Evolutionary conservation across 2,888 invertebrate genomes (phyloP).

Genomic region (Lepeophtheirus nordmannii): DNA sequence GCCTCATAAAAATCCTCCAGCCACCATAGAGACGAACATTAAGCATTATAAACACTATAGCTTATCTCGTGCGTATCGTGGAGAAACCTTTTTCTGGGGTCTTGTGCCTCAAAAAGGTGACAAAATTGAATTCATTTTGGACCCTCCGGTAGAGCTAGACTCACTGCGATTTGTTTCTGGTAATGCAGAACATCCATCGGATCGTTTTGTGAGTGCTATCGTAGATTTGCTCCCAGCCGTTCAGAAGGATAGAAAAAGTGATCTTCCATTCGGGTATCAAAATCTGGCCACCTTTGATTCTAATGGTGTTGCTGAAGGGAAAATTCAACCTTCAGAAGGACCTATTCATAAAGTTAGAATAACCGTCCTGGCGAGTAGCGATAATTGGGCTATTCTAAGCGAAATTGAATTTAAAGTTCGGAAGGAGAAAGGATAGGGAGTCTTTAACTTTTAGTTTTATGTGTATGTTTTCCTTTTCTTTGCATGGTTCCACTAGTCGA

Average conservation of each 20-base stretch:
- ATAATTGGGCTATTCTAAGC: conserved; percentile 77
- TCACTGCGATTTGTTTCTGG: conserved; percentile 72
- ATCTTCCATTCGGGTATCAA: neutral
- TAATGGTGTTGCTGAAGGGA: conserved; percentile 62
- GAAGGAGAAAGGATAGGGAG: no score
- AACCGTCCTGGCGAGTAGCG: conserved; percentile 60
- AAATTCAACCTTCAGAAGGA: conserved; percentile 48
- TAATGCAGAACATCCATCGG: conserved; percentile 71
- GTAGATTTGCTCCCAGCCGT: conserved; percentile 54
- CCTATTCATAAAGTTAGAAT: conserved; percentile 55
- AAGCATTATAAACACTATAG: conserved; percentile 23
- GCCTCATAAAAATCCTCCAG: conserved; percentile 61
- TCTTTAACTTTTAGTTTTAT: no score
- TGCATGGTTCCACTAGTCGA: no score
- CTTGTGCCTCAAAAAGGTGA: conserved; percentile 66
- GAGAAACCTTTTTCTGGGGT: conserved; percentile 82
- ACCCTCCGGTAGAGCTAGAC: conserved; percentile 26
- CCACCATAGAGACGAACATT: conserved; percentile 38
- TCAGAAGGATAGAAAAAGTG: conserved; percentile 27
- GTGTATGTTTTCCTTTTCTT: no score
- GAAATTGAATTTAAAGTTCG: conserved; percentile 45
- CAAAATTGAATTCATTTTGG: conserved; percentile 29
- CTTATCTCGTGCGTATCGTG: conserved; percentile 54
- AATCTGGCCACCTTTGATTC: conserved; percentile 50
- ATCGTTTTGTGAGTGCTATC: conserved; percentile 69